A percentile compares a stretch with the other conserved stretches of the same genome.
Conservation (phyloP, 2,888 invertebrate genomes). For the Lissonota sp. region DNA sequence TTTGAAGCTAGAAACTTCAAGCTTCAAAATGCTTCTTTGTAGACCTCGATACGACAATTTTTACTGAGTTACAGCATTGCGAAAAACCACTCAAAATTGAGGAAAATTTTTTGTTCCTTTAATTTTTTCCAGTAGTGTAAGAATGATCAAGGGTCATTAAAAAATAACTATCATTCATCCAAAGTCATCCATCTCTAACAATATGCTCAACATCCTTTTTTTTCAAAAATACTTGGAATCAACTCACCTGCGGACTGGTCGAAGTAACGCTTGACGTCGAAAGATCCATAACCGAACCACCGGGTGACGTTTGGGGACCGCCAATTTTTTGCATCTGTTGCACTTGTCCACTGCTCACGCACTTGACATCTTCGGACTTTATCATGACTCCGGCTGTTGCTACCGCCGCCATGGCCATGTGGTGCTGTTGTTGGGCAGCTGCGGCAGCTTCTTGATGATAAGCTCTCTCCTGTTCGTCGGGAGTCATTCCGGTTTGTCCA, state of each 20-base stretch:
- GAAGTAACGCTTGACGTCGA: constrained; percentile 94
- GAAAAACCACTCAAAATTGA: too few relatives aligned
- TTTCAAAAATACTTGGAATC: too few relatives aligned
- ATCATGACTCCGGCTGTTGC: constrained; percentile 85
- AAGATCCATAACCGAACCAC: constrained; percentile 93
- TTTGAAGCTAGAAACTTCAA: too few relatives aligned
- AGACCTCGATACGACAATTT: too few relatives aligned
- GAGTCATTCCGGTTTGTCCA: constrained; percentile 85
- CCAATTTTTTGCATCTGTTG: constrained; percentile 86
- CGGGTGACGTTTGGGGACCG: constrained; percentile 89
- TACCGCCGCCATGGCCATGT: constrained; percentile 85
- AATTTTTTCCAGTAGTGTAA: too few relatives aligned
- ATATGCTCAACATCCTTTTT: too few relatives aligned
- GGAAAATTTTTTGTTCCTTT: too few relatives aligned
- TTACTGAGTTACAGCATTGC: too few relatives aligned
- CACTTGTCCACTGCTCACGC: constrained; percentile 90
- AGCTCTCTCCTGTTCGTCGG: constrained; percentile 87
- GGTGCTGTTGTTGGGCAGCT: constrained; percentile 83
- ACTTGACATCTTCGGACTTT: constrained; percentile 93
- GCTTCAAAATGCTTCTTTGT: too few relatives aligned
- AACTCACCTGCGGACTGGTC: constrained; percentile 91
- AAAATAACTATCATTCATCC: too few relatives aligned
- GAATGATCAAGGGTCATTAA: too few relatives aligned
- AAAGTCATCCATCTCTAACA: too few relatives aligned
- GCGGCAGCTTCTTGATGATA: constrained; percentile 86